phyloP scores from a whole-genome alignment of 2,888 invertebrate species.

The Drosophila phalerata region DNA sequence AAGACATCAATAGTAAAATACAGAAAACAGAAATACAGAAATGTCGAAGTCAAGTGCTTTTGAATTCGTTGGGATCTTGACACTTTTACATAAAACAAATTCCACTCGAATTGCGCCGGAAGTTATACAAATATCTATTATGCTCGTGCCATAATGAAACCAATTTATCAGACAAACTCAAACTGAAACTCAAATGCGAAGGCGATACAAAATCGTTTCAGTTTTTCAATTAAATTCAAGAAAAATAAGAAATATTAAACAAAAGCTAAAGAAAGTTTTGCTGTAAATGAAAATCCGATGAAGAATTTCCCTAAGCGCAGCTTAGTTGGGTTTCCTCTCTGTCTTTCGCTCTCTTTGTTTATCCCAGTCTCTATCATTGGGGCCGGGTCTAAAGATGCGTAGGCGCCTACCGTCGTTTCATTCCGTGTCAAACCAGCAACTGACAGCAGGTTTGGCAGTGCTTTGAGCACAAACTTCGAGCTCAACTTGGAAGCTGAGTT shows the following conservation, averaged over 20 bases:
- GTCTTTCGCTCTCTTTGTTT: conserved; percentile 16
- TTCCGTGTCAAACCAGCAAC: conserved; percentile 80
- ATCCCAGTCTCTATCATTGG: conserved; percentile 15
- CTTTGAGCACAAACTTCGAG: conserved; percentile 39
- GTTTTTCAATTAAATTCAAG: conserved; percentile 64
- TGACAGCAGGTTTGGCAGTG: conserved; percentile 78
- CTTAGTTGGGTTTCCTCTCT: conserved; percentile 52
- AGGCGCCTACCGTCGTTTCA: conserved; percentile 76
- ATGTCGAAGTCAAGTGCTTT: conserved; percentile 69
- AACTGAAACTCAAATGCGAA: conserved; percentile 22
- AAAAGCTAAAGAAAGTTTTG: conserved; percentile 71
- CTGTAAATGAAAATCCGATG: conserved; percentile 75
- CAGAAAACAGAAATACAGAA: conserved; percentile 22
- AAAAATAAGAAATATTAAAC: conserved; percentile 55
- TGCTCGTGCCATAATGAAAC: conserved; percentile 65
- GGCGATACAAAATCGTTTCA: conserved; percentile 62
- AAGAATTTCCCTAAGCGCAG: conserved; percentile 81
- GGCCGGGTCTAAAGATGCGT: conserved; percentile 66
- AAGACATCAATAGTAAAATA: conserved; percentile 35
- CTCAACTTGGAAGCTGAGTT: conserved; percentile 55
- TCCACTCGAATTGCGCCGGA: conserved; percentile 63
- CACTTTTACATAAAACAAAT: conserved; percentile 53
- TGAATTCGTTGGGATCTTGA: conserved; percentile 58
- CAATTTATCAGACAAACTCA: conserved; percentile 68
- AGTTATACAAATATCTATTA: conserved; percentile 68